Evolutionary conservation across 2,113 vertebrate genomes (phyloP).

Genomic region (Manacus vitellinus): DNA sequence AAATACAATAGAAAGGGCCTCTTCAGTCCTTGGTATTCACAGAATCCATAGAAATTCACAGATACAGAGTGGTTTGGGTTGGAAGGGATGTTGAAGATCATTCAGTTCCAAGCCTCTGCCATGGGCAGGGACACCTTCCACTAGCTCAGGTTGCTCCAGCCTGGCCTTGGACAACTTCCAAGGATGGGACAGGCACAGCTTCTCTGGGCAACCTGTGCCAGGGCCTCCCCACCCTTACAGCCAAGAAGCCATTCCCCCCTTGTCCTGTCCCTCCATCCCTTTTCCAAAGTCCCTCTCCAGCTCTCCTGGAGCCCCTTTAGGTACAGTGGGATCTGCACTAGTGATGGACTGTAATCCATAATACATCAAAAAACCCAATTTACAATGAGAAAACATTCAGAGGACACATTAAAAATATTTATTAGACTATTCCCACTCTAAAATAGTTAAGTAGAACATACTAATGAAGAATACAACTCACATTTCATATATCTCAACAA

Average conservation of each 20-base stretch:
- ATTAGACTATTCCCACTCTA: background rate
- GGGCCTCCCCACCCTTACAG: background rate
- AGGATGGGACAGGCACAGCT: background rate
- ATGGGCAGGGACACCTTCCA: background rate
- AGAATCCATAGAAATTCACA: background rate
- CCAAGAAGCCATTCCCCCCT: background rate
- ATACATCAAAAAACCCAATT: background rate
- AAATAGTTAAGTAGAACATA: rapidly evolving
- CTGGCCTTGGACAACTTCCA: background rate
- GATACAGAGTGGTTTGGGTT: background rate
- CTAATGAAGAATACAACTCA: constrained; percentile 53
- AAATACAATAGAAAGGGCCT: background rate
- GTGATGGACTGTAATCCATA: background rate
- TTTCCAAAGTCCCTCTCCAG: background rate
- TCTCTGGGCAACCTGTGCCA: background rate
- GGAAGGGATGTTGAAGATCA: background rate
- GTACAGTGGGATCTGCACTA: background rate
- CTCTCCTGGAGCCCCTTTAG: background rate
- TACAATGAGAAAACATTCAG: background rate
- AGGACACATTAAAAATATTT: background rate
- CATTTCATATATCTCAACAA: constrained; percentile 85
- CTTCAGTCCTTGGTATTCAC: background rate
- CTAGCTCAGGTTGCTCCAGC: background rate
- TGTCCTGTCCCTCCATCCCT: background rate
- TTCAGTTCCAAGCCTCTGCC: background rate